phyloP scores from a whole-genome alignment of 2,888 invertebrate species.

The Drosophila imparisetae region DNA sequence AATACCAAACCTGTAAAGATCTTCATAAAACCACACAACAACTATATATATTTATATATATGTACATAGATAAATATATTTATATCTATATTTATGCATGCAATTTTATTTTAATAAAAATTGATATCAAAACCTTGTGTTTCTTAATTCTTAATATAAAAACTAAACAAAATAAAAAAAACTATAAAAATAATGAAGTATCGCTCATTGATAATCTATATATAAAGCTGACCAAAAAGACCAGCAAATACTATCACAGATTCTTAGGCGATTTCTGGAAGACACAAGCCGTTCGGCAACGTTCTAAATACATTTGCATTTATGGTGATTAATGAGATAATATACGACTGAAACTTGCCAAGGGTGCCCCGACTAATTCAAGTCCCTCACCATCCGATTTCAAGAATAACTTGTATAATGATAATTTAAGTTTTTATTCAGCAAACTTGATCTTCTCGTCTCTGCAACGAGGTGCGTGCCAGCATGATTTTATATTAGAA shows the following conservation, averaged over 20 bases:
- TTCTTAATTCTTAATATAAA: background rate
- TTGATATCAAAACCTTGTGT: background rate
- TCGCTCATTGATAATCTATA: conserved; percentile 4
- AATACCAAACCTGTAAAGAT: background rate
- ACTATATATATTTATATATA: background rate
- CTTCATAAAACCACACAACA: background rate
- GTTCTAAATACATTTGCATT: conserved; percentile 53
- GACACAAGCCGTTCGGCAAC: conserved; percentile 30
- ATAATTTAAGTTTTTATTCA: background rate
- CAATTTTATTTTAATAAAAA: background rate
- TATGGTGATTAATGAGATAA: conserved; percentile 45
- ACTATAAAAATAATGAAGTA: background rate
- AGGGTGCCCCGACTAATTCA: conserved; percentile 24
- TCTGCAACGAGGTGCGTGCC: background rate
- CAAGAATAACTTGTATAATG: conserved; percentile 49
- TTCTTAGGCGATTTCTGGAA: conserved; percentile 25
- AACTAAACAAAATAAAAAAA: background rate
- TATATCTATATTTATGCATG: background rate
- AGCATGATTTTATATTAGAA: background rate
- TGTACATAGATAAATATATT: background rate
- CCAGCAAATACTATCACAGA: background rate
- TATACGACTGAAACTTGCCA: conserved; percentile 16
- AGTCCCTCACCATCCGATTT: conserved; percentile 19
- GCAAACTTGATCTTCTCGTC: background rate
- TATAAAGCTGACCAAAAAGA: conserved; percentile 20